Base-by-base conservation (phyloP, 2,113 vertebrate genomes). In the Mellivora capensis region DNA sequence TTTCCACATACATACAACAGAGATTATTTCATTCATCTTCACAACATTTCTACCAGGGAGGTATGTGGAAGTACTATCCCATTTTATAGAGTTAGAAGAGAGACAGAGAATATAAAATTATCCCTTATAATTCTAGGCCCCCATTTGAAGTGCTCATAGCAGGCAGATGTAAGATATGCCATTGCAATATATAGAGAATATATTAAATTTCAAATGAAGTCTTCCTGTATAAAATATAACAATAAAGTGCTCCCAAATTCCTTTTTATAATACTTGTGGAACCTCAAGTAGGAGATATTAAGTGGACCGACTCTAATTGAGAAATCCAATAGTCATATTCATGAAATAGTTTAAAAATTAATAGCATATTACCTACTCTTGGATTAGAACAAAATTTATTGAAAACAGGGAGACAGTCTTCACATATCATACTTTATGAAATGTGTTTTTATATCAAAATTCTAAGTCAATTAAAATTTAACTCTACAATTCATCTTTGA, bases 401-500 rank as follows among this genome's bases (percentile, higher is more conserved):
- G 10, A 79, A 95, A 72, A 62, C 9, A 52, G 8, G 37, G 1
- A n/a, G 47, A 77, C 0, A 52, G 52, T 54, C 8, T 2, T 77
- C 12, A 57, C 9, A 15, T 88, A 7, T 59, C 21, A 87, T 67
- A 34, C 10, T 72, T 96, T 84, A 76, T 57, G 3, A 76, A 93
- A 25, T 23, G 4, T 54, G n/a, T 88, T 90, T 47, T 64, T 62
- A 27, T 89, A 83, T 80, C 17, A 92, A 69, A 97, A 74, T 83
- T 89, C 31, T 93, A 90, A 92, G 14, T 72, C 37, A 90, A 59
- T 76, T 81, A 90, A 93, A 93, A 37, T 67, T 74, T 77, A 89
- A 76, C 37, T 85, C 17, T 82, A 1, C 49, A 76, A 81, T 69
- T 90, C 23, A 67, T 49, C 42, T 67, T 71, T 82, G 34, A 34